Percentiles rank a stretch among this genome's conserved stretches.
phyloP scores from a whole-genome alignment of 2,888 invertebrate genomes.

The Brenthis ino region DNA sequence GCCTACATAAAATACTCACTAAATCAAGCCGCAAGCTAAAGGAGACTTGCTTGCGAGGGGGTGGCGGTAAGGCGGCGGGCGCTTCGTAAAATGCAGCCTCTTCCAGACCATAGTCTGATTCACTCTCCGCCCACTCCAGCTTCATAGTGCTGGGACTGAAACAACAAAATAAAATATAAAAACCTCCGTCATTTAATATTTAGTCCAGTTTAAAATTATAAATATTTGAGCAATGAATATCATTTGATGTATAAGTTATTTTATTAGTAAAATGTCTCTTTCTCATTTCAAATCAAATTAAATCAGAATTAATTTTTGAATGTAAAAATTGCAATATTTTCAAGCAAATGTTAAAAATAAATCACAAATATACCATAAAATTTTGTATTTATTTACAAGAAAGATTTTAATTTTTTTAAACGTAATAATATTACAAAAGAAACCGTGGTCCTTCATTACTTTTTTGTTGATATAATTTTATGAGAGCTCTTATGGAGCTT shows the following conservation, averaged over 20 bases:
- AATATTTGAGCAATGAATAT: too few relatives aligned
- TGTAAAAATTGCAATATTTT: too few relatives aligned
- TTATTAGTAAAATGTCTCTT: too few relatives aligned
- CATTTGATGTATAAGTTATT: too few relatives aligned
- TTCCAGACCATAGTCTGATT: constrained; percentile 85
- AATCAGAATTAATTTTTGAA: too few relatives aligned
- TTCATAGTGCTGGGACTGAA: constrained; percentile 83
- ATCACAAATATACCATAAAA: too few relatives aligned
- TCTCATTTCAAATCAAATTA: too few relatives aligned
- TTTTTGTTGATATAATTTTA: constrained; percentile 28
- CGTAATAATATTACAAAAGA: constrained; percentile 6
- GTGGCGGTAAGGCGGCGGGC: constrained; percentile 69
- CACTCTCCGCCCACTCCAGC: constrained; percentile 84
- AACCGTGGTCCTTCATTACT: constrained; percentile 20
- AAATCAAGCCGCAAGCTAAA: constrained; percentile 74
- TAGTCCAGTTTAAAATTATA: too few relatives aligned
- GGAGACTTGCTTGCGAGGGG: constrained; percentile 76
- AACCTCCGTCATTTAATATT: neutral
- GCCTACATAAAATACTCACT: constrained; percentile 53
- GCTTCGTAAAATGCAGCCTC: constrained; percentile 88
- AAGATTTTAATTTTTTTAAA: neutral
- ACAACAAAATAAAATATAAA: constrained; percentile 38
- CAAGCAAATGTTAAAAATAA: too few relatives aligned
- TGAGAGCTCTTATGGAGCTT: constrained; percentile 34
- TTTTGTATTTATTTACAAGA: too few relatives aligned